phyloP scores from a whole-genome alignment of 2,888 invertebrate species.

The Metopia argyrocephala region DNA sequence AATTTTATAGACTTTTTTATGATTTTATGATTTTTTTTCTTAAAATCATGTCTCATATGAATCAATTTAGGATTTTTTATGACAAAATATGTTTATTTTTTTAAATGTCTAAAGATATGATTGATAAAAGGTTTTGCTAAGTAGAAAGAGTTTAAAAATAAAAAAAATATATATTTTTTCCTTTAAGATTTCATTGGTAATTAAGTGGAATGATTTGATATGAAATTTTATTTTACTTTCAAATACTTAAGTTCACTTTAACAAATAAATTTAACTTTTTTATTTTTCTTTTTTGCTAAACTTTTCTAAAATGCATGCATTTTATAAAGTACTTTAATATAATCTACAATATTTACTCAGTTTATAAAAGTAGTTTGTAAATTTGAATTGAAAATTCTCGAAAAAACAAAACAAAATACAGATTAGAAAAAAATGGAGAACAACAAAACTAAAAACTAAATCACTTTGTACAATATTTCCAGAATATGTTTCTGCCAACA shows the following conservation, averaged over 20 bases:
- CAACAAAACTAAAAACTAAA: slow-evolving; percentile 49
- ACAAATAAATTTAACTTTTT: slow-evolving; percentile 38
- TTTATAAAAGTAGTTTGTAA: slow-evolving; percentile 63
- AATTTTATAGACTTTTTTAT: too few relatives aligned
- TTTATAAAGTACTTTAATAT: slow-evolving; percentile 58
- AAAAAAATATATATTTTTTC: too few relatives aligned
- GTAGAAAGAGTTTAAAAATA: too few relatives aligned
- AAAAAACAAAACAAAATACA: slow-evolving; percentile 10
- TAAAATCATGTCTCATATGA: too few relatives aligned
- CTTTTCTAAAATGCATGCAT: not conserved
- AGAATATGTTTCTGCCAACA: slow-evolving; percentile 42
- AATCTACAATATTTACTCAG: slow-evolving; percentile 56
- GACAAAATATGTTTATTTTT: too few relatives aligned
- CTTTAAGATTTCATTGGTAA: not conserved
- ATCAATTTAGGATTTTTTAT: too few relatives aligned
- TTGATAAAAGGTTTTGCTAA: too few relatives aligned
- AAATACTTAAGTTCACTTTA: slow-evolving; percentile 31
- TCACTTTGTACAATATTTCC: slow-evolving; percentile 40
- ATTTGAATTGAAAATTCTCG: slow-evolving; percentile 61
- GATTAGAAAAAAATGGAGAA: slow-evolving; percentile 6
- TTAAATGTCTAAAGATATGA: too few relatives aligned
- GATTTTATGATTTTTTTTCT: too few relatives aligned
- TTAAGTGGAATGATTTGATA: not conserved
- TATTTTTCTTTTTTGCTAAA: not conserved
- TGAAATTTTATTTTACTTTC: not conserved